Evolutionary conservation across 2,797 vertebrate species (phyloP).

Genomic region (Smutsia temminckii): DNA sequence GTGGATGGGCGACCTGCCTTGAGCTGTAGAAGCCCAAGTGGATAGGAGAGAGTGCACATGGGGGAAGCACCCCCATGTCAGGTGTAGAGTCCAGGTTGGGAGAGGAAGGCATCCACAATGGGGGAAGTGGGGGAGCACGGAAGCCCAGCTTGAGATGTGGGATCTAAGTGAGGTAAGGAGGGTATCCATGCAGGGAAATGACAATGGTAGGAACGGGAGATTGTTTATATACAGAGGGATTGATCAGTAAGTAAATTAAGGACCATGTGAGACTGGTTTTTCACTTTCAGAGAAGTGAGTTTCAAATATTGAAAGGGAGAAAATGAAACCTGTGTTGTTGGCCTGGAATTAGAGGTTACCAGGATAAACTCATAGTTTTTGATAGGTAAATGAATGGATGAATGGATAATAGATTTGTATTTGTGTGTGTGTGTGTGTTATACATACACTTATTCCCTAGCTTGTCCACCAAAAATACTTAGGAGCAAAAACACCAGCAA

Average conservation of each 20-base stretch:
- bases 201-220: not conserved
- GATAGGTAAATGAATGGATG: too few species aligned
- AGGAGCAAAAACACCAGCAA: not conserved
- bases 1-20: too few species aligned
- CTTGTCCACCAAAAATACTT: not conserved
- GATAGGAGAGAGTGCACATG: not conserved
- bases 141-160: fast-evolving
- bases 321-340: not conserved
- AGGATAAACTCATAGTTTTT: not conserved
- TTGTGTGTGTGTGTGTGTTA: not conserved
- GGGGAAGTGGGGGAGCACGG: too few species aligned
- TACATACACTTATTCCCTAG: too few species aligned
- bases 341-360: not conserved
- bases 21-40: not conserved
- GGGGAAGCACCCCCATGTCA: not conserved
- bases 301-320: not conserved
- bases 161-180: not conserved
- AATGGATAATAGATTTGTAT: not conserved
- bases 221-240: not conserved
- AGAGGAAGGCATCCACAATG: not conserved
- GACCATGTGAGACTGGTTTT: not conserved
- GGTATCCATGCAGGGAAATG: too few species aligned
- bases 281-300: not conserved
- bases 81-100: not conserved
- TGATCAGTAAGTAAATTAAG: too few species aligned